These are phyloP conservation scores for Vespertilio murinus DNA, from an alignment of 2,797 vertebrate species.

Conservation along the genomic window DNA sequence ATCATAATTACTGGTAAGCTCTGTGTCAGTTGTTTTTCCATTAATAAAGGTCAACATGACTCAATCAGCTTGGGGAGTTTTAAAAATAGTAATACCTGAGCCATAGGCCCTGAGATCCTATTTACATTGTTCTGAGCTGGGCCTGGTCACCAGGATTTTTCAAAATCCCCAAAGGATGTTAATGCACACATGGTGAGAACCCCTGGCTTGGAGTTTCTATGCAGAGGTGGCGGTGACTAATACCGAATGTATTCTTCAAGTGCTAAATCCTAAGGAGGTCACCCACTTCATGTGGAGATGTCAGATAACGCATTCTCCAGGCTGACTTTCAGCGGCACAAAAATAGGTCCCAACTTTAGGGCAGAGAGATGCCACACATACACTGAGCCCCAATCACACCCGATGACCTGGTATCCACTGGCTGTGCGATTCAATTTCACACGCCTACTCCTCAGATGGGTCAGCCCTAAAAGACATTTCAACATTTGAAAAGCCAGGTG, in stretches of 20 bases:
- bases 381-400: background rate
- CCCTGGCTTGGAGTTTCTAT: background rate
- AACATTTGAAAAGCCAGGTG: background rate
- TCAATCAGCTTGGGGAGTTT: background rate
- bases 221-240: background rate
- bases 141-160: background rate
- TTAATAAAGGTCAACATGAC: background rate
- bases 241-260: background rate
- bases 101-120: accelerated
- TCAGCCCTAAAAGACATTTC: background rate
- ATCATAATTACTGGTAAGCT: background rate
- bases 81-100: background rate
- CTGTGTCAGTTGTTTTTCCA: background rate
- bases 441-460: background rate
- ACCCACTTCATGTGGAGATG: background rate
- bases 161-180: background rate
- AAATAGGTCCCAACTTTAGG: background rate
- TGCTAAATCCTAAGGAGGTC: background rate
- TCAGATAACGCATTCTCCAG: background rate
- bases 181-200: background rate
- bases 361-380: background rate
- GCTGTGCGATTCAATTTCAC: background rate
- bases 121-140: background rate
- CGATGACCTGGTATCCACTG: background rate
- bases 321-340: background rate